Base-by-base conservation (phyloP, 2,113 vertebrate species). In the Dromas ardeola region DNA sequence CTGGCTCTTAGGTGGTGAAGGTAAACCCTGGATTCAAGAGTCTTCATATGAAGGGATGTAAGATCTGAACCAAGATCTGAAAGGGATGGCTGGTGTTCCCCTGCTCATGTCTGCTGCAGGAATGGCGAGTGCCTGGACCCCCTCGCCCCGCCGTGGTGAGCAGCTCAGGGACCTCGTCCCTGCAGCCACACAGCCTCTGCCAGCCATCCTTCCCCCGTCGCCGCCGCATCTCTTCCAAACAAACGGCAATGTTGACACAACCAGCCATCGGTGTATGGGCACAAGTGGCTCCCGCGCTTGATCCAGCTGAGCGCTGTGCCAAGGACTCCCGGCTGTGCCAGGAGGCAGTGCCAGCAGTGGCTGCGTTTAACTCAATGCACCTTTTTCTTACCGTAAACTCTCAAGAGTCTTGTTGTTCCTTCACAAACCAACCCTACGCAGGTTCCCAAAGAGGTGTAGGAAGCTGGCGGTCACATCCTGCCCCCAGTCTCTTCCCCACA, bases 81-180 rank as follows among this genome's bases (percentile, higher is more conserved):
- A 79, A 19, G 36, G 5, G 25, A 20, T 58, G n/a, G 8, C 19
- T 50, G 45, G 12, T 3, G 3, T 67, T 40, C 17, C 27, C 25
- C 42, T 72, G n/a, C 5, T 38, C 56, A 15, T 1, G 0, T 42
- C 38, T 65, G 22, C 69, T 56, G 32, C 36, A 47, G 42, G 42
- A 86, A 50, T 2, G 59, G 47, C 0, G 2, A 71, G 65, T 0
- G 3, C 19, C 38, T 4, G 3, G 59, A 27, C 4, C 34, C 34
- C 16, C n/a, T 72, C 1, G 1, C 38, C 26, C 19, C 4, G 1
- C 49, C 1, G 0, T 36, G 49, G 36, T 0, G 2, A 72, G 59
- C 29, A 55, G 50, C 53, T 52, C 21, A 16, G 40, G 16, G 40
- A 42, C 34, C 4, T 38, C 4, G 20, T 38, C 8, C 10, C 47